A percentile compares a stretch with the other conserved stretches of the same genome.
phyloP scores from a whole-genome alignment of 2,888 invertebrate genomes.

The Lacanobia oleracea region DNA sequence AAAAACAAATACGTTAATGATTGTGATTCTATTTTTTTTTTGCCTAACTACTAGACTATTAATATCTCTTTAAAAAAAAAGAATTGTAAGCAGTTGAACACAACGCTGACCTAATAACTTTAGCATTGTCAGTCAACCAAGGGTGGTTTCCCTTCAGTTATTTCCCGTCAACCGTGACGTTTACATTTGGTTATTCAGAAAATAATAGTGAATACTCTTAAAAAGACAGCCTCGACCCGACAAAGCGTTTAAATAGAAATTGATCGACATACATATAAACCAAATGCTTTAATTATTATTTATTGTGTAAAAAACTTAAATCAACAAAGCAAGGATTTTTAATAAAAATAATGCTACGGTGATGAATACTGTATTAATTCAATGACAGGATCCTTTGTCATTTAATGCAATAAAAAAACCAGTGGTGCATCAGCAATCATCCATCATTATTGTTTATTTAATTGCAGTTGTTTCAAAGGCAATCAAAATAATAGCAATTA shows the following conservation, averaged over 20 bases:
- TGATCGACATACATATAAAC: no score
- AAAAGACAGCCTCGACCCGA: background rate
- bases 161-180: background rate
- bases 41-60: no score
- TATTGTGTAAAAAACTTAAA: no score
- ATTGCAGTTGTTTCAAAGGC: conserved; percentile 37
- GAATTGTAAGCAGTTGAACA: no score
- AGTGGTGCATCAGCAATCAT: conserved; percentile 39
- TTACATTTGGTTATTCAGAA: background rate
- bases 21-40: background rate
- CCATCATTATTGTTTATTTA: conserved; percentile 36
- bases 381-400: conserved; percentile 27
- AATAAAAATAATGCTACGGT: conserved; percentile 4
- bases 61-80: no score
- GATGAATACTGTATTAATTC: conserved; percentile 5
- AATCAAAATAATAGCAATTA: conserved; percentile 50
- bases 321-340: no score
- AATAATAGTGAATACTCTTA: background rate
- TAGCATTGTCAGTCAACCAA: no score
- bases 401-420: conserved; percentile 27
- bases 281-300: no score
- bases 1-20: conserved; percentile 6
- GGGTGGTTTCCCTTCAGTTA: no score
- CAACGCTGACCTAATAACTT: no score
- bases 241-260: no score